Evolutionary conservation across 2,888 invertebrate species (phyloP).

Genomic region (Aleiodes leptofemur): DNA sequence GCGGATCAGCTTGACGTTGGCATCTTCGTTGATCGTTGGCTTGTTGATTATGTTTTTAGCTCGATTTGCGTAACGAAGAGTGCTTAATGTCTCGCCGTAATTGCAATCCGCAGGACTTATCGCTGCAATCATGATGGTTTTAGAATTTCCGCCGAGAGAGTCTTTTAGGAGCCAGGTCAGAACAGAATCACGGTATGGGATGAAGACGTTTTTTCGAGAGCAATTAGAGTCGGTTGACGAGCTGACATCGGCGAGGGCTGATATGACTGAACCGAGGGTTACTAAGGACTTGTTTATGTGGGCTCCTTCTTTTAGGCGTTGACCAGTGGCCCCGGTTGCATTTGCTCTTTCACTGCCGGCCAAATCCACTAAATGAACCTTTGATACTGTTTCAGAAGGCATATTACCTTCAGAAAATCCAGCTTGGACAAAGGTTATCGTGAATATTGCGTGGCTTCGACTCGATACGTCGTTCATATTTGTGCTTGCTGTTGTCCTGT

Average conservation of each 20-base stretch:
- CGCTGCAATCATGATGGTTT: slow-evolving; percentile 99
- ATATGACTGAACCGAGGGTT: slow-evolving; percentile 91
- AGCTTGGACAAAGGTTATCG: slow-evolving; percentile 92
- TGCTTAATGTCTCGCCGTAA: slow-evolving; percentile 99
- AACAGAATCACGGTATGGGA: slow-evolving; percentile 99
- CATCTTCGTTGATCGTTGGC: slow-evolving; percentile 93
- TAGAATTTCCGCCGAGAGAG: slow-evolving; percentile 99
- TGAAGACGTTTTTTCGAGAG: slow-evolving; percentile 81
- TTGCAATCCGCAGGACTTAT: slow-evolving; percentile 99
- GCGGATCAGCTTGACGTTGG: slow-evolving; percentile 90
- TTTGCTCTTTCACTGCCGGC: slow-evolving; percentile 94
- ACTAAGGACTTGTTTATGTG: slow-evolving; percentile 94
- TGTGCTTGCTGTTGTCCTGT: slow-evolving; percentile 91
- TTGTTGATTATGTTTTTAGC: slow-evolving; percentile 95
- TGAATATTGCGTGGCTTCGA: slow-evolving; percentile 94
- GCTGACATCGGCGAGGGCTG: slow-evolving; percentile 86
- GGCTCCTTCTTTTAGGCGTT: slow-evolving; percentile 91
- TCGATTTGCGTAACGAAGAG: slow-evolving; percentile 94
- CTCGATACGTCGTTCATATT: slow-evolving; percentile 96
- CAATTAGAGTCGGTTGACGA: slow-evolving; percentile 71
- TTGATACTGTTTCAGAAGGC: slow-evolving; percentile 93
- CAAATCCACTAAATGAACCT: slow-evolving; percentile 92
- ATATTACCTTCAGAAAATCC: slow-evolving; percentile 86
- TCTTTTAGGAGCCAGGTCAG: slow-evolving; percentile 98
- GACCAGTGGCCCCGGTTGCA: slow-evolving; percentile 93